Percentiles rank a stretch among this genome's conserved stretches.
Evolutionary conservation across 1,140 invertebrate species (phyloP).

Genomic region (Ylistrum balloti): DNA sequence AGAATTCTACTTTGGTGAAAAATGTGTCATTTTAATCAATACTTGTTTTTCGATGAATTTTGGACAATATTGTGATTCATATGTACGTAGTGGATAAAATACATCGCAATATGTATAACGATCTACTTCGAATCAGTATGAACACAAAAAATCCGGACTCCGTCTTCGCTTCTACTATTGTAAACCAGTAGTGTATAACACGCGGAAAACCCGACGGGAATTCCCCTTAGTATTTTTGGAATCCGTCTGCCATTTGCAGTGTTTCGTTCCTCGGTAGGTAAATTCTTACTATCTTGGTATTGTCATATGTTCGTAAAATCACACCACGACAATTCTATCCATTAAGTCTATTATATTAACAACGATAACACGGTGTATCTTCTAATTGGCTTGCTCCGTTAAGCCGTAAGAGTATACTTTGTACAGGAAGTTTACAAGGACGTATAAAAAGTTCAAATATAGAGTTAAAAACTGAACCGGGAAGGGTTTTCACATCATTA

Average conservation of each 20-base stretch:
- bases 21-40: too few species aligned
- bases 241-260: conserved; percentile 22
- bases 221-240: conserved; percentile 34
- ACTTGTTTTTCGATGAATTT: too few species aligned
- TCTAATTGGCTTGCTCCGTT: neutral
- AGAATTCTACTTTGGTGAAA: too few species aligned
- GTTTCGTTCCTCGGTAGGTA: conserved; percentile 6
- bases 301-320: neutral
- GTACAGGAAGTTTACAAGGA: conserved; percentile 25
- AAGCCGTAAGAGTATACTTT: neutral
- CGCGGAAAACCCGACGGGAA: neutral
- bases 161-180: neutral
- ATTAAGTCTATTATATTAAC: neutral
- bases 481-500: neutral
- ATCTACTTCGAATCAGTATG: too few species aligned
- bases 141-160: neutral
- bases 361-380: neutral
- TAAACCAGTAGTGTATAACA: neutral
- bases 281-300: neutral
- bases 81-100: too few species aligned
- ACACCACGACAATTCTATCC: neutral
- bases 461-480: neutral
- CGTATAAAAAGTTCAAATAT: conserved; percentile 40
- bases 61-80: too few species aligned
- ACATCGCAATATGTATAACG: too few species aligned